Evolutionary conservation across 1,140 invertebrate species (phyloP).

Genomic region (Temnothorax curvispinosus): DNA sequence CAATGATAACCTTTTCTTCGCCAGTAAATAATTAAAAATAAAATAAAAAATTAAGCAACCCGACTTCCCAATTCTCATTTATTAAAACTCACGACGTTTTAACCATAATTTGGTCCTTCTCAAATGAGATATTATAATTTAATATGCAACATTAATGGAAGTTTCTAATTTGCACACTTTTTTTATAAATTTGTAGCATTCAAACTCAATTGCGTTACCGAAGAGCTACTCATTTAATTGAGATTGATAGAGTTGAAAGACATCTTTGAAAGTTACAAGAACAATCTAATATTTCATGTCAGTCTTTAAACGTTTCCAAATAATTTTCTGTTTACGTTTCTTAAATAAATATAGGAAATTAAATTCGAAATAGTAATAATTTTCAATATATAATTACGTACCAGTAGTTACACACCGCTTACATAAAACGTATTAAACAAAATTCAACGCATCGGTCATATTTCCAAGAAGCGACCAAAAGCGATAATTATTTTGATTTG

Average conservation of each 20-base stretch:
- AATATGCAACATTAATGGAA: no score
- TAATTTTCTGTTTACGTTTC: neutral
- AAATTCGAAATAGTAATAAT: neutral
- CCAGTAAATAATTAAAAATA: no score
- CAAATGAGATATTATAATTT: no score
- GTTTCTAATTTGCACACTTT: no score
- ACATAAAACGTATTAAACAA: neutral
- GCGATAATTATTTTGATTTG: constrained; percentile 17
- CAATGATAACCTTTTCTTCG: no score
- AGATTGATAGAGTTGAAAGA: neutral
- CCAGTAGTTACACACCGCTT: neutral
- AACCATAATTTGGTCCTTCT: no score
- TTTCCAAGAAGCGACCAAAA: neutral
- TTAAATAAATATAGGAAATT: neutral
- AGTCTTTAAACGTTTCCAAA: neutral
- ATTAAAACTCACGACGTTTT: no score
- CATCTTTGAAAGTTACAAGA: no score
- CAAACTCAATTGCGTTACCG: neutral
- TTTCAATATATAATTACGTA: neutral
- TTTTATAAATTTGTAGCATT: neutral
- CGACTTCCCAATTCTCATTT: no score
- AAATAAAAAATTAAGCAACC: no score
- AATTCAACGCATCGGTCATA: neutral
- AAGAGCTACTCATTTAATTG: neutral
- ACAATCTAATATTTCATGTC: neutral